A percentile compares a stretch with the other conserved stretches of the same genome.
phyloP scores from a whole-genome alignment of 2,113 vertebrate genomes.

The Podocnemis expansa region DNA sequence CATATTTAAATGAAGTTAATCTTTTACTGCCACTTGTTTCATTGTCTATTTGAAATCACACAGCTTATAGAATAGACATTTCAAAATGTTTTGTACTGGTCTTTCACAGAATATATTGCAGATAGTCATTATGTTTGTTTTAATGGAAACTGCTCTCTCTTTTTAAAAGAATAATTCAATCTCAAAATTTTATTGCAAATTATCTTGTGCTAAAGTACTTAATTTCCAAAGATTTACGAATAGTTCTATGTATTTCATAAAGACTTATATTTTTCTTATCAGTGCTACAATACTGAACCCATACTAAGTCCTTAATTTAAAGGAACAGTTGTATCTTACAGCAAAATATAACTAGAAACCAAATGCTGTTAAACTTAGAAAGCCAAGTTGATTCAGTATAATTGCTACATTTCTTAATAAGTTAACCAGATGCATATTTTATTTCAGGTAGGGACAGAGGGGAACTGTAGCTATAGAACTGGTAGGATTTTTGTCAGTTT shows the following conservation, averaged over 20 bases:
- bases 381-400: neutral
- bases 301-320: neutral
- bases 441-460: neutral
- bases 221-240: conserved; percentile 33
- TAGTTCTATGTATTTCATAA: conserved; percentile 23
- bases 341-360: conserved; percentile 21
- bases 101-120: conserved; percentile 18
- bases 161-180: conserved; percentile 16
- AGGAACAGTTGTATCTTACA: neutral
- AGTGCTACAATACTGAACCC: neutral
- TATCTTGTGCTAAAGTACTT: conserved; percentile 22
- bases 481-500: neutral
- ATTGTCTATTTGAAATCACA: conserved; percentile 57
- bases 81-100: conserved; percentile 46
- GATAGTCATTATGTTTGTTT: conserved; percentile 21
- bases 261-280: neutral
- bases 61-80: conserved; percentile 23
- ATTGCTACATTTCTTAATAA: neutral
- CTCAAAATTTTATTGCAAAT: conserved; percentile 28
- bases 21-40: conserved; percentile 34
- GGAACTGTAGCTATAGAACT: neutral
- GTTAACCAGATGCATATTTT: neutral
- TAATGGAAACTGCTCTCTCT: conserved; percentile 1
- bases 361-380: neutral
- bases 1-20: conserved; percentile 38